Base-by-base conservation (phyloP, 1,140 invertebrate species). In the Glomeris maerens region DNA sequence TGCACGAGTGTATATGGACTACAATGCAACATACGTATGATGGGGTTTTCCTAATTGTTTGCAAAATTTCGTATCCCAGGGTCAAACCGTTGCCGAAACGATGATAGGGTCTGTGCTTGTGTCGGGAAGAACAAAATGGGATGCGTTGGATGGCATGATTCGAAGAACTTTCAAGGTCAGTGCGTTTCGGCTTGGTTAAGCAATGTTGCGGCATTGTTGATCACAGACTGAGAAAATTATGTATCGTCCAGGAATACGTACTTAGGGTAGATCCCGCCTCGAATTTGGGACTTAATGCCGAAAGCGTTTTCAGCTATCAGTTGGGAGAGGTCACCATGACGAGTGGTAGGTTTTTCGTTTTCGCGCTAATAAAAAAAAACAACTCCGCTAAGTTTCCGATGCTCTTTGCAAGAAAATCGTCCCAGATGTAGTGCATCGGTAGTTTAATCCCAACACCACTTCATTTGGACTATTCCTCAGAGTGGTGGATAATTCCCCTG, bases 111-210 rank as follows among this genome's bases (percentile, higher is more conserved):
- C 77, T 55, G 80, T 93, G 2, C 83, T 80, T 59, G 84, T 96
- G 41, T 87, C 84, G 57, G 83, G 84, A 27, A 92, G 93, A 66
- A 93, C 88, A 0, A 89, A 83, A 27, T 98, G 94, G 94, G 85
- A 89, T 62, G 81, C 88, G 57, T 70, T 98, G 53, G 93, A 98
- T 64, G 83, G 83, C 56, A 81, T 85, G 52, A 81, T 97, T 42
- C 74, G 86, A 60, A 80, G 87, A 64, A 81, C 86, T 51, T 94
- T 98, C 62, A 95, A 95, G 65, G 77, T 74, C 58, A 62, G 52
- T 20, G 21, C 38, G 7, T 29, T 27, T 21, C 27, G 20, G 14
- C 29, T 49, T 29, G 25, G 14, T 46, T 26, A 13, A n/a, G n/a
- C n/a, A n/a, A n/a, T n/a, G n/a, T n/a, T n/a, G n/a, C n/a, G n/a